Evolutionary conservation across 2,888 invertebrate species (phyloP), one percentile per base, ranked within the genome.

Genomic region (Dermolepida albohirtum): DNA sequence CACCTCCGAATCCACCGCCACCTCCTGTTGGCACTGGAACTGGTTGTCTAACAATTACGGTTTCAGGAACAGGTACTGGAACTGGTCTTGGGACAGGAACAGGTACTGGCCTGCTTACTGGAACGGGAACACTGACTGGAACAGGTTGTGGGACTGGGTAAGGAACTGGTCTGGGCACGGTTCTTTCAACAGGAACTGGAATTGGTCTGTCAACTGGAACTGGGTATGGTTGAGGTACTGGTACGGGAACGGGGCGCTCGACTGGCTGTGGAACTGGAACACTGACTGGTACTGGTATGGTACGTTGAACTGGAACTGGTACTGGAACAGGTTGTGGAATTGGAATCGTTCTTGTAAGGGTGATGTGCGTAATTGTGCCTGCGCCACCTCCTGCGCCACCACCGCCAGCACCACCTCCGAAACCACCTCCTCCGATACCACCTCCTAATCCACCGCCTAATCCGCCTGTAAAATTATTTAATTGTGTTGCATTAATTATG

Each of bases 251-350:
- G 0, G 86, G 86, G 47, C 74, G 74, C 43, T 73, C 73, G n/a
- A 77, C 70, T n/a, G 70, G 71, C 14, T 71, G 69, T 39, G 66
- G 71, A 14, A 73, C 74, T 12, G 72, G 74, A n/a, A 74, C 73
- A 7, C 70, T 68, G 10, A 74, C 74, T 11, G 79, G 78, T 62
- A 88, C 88, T 72, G 89, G 90, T 70, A 92, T 88, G 78, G 86
- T 89, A 85, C 89, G 92, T 82, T 90, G 90, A n/a, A 87, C 86
- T 0, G 86, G 80, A 49, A 62, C 92, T 90, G 74, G 73, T 17
- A 76, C 73, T 44, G 81, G 88, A 0, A 81, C 79, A 10, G 80
- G 79, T 49, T 77, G 76, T 43, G 78, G 77, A 81, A 92, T 68
- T 72, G 86, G 85, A 51, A 88, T 85, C 74, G 88, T 87, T 79